Conservation (phyloP, 2,113 vertebrate species). For the Phocoena phocoena region DNA sequence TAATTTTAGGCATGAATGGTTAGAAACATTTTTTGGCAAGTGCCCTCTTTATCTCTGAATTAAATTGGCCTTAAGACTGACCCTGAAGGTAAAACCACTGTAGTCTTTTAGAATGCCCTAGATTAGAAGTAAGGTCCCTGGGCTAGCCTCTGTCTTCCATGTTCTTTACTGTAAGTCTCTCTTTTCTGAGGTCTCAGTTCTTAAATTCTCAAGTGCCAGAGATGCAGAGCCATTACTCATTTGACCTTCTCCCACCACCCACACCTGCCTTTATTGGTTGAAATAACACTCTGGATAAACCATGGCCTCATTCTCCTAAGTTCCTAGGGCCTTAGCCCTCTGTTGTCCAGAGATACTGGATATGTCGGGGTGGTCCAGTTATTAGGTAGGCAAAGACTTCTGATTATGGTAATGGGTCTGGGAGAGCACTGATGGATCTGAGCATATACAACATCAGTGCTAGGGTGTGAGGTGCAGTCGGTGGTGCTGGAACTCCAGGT, state of each 20-base stretch:
- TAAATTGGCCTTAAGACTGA: slow-evolving; percentile 32
- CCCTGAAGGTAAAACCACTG: neutral
- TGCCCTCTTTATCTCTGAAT: slow-evolving; percentile 31
- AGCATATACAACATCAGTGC: neutral
- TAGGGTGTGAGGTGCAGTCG: neutral
- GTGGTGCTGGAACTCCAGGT: neutral
- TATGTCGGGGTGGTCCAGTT: no score
- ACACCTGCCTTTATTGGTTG: neutral
- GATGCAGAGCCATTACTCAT: neutral
- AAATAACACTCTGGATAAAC: neutral
- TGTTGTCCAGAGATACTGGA: neutral
- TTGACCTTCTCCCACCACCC: neutral
- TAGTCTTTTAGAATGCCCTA: slow-evolving; percentile 1
- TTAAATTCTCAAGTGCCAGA: neutral
- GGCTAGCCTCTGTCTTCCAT: neutral
- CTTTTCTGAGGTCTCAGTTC: neutral
- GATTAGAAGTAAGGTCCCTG: neutral
- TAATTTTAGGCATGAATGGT: slow-evolving; percentile 58
- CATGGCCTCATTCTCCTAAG: neutral
- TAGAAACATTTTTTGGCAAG: slow-evolving; percentile 55
- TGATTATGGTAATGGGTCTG: neutral
- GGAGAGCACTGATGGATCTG: neutral
- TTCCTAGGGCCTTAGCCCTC: neutral
- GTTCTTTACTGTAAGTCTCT: neutral
- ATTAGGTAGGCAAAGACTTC: neutral